Conservation (phyloP, 1,140 invertebrate genomes). For the Nilaparvata lugens region DNA sequence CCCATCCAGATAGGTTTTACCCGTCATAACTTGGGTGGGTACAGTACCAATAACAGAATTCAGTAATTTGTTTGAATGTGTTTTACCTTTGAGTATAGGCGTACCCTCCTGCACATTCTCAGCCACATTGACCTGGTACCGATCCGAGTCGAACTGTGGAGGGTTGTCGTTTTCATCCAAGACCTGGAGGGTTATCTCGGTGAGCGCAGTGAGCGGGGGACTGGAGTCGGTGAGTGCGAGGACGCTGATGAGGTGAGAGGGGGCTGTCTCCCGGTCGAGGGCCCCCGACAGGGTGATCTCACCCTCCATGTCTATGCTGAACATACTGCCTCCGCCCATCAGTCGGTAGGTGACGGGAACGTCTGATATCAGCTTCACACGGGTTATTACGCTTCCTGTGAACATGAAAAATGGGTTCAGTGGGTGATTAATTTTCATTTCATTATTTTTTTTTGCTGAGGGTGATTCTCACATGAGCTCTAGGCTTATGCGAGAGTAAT, state of each 20-base stretch:
- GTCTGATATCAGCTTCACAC: slow-evolving; percentile 49
- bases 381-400: slow-evolving; percentile 49
- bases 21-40: too few species aligned
- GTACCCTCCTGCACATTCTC: slow-evolving; percentile 75
- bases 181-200: slow-evolving; percentile 69
- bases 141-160: slow-evolving; percentile 75
- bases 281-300: slow-evolving; percentile 57
- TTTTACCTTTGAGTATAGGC: slow-evolving; percentile 59
- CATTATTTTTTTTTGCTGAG: background rate
- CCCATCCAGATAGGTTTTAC: too few species aligned
- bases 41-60: too few species aligned
- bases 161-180: slow-evolving; percentile 86
- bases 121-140: slow-evolving; percentile 64
- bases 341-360: slow-evolving; percentile 54
- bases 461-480: too few species aligned
- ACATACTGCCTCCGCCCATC: slow-evolving; percentile 54
- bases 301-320: slow-evolving; percentile 62
- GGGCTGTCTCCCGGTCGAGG: slow-evolving; percentile 66
- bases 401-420: slow-evolving; percentile 3
- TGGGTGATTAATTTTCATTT: too few species aligned
- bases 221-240: slow-evolving; percentile 71
- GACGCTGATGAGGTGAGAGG: slow-evolving; percentile 66
- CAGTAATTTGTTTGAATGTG: too few species aligned
- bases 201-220: slow-evolving; percentile 59
- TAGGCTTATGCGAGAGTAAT: too few species aligned